Conservation (phyloP, 2,888 invertebrate genomes). For the Uropetala carovei region DNA sequence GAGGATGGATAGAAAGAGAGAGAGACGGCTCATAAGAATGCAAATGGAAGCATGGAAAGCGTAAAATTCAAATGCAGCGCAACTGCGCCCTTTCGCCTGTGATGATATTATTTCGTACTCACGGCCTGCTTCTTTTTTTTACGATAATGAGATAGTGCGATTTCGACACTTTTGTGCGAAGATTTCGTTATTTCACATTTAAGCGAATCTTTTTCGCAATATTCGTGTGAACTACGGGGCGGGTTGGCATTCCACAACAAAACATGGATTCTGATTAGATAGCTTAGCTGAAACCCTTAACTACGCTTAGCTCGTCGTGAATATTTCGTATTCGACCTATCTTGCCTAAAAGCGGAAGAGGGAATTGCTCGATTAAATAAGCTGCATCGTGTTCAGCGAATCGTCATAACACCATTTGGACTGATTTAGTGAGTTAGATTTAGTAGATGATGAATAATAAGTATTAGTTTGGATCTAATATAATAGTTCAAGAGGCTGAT, state of each 20-base stretch:
- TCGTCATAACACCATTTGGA: neutral
- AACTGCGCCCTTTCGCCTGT: neutral
- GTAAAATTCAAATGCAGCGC: conserved; percentile 54
- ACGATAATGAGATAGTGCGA: conserved; percentile 28
- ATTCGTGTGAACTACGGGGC: neutral
- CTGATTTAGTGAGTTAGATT: neutral
- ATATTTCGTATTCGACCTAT: too few relatives aligned
- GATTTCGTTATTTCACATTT: neutral
- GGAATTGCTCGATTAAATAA: neutral
- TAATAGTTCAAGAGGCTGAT: too few relatives aligned
- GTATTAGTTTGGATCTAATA: too few relatives aligned
- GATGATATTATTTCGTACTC: neutral
- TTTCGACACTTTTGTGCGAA: neutral
- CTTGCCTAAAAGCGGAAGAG: neutral
- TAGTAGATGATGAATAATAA: neutral
- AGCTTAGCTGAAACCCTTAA: too few relatives aligned
- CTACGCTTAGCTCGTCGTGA: too few relatives aligned
- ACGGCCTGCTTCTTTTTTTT: neutral
- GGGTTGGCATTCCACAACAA: neutral
- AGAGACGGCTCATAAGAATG: conserved; percentile 40
- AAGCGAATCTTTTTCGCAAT: neutral
- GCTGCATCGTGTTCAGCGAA: neutral
- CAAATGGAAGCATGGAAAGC: conserved; percentile 41
- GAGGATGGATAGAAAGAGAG: neutral
- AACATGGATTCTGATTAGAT: neutral